Evolutionary conservation across 2,113 vertebrate genomes (phyloP).

Genomic region (Taurulus bubalis): DNA sequence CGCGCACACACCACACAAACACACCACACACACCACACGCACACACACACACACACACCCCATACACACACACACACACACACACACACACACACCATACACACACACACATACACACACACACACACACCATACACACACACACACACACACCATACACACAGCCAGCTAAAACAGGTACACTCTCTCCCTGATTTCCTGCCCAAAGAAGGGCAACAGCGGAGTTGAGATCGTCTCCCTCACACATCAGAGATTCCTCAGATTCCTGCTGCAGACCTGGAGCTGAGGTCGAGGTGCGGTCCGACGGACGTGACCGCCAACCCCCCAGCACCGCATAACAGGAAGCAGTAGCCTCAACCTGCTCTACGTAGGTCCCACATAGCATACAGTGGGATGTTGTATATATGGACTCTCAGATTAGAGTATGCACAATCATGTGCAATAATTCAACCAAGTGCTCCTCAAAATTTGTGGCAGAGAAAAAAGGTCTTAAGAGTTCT

Average conservation of each 20-base stretch:
- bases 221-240: conserved; percentile 60
- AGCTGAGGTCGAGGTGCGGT: conserved; percentile 55
- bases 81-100: conserved; percentile 1
- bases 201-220: conserved; percentile 75
- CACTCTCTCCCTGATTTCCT: conserved; percentile 58
- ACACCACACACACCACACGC: too few species aligned
- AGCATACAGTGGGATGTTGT: not conserved
- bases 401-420: not conserved
- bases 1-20: too few species aligned
- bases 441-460: too few species aligned
- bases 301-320: conserved; percentile 46
- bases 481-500: too few species aligned
- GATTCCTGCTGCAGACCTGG: conserved; percentile 70
- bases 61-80: too few species aligned
- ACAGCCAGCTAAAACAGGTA: conserved; percentile 43
- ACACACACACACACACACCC: too few species aligned
- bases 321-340: conserved; percentile 25
- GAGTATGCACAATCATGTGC: not conserved
- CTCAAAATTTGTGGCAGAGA: too few species aligned
- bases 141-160: not conserved
- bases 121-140: too few species aligned
- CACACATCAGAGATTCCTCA: conserved; percentile 79
- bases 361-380: conserved; percentile 17
- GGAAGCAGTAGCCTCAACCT: conserved; percentile 23
- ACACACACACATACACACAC: too few species aligned